phyloP scores from a whole-genome alignment of 2,797 vertebrate species.

The Phylloscopus collybita region DNA sequence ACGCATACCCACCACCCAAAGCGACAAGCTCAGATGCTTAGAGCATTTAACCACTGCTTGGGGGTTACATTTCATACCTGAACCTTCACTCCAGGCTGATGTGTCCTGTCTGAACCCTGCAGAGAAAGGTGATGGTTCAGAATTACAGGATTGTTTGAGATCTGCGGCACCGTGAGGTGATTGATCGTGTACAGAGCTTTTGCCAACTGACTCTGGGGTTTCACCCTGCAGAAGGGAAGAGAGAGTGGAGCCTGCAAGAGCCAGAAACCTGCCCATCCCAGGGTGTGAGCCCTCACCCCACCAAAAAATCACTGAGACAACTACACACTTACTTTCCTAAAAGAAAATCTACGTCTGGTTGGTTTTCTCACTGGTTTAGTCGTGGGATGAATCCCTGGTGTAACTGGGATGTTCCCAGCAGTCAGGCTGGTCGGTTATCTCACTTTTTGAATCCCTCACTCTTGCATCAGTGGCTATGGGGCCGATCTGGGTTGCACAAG shows the following conservation, averaged over 20 bases:
- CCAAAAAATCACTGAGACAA: neutral
- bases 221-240: neutral
- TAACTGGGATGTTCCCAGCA: neutral
- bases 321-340: neutral
- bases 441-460: neutral
- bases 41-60: no score
- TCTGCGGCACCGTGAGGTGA: no score
- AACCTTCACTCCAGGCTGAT: no score
- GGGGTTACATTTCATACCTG: no score
- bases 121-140: no score
- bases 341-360: accelerated
- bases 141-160: no score
- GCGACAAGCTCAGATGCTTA: no score
- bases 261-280: neutral
- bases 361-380: neutral
- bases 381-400: neutral
- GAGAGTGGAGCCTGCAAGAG: neutral
- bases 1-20: no score
- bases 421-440: neutral
- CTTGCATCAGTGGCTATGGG: neutral
- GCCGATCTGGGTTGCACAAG: neutral
- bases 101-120: no score
- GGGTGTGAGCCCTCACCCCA: neutral
- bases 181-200: no score
- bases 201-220: no score